Evolutionary conservation across 2,797 vertebrate species (phyloP).

Genomic region (Etheostoma perlongum): DNA sequence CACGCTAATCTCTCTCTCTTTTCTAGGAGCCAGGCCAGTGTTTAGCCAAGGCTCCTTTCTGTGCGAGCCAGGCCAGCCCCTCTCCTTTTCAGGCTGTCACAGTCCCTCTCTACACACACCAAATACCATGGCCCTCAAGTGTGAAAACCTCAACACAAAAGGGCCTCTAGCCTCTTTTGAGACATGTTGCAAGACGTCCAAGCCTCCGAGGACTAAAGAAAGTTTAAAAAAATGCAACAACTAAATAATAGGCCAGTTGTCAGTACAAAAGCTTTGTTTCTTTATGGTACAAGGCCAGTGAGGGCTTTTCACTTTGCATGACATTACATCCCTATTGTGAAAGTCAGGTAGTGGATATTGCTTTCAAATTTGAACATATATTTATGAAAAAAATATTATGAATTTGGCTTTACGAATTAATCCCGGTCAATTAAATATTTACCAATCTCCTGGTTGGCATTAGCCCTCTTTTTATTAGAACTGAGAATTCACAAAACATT

Average conservation of each 20-base stretch:
- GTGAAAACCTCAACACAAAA: constrained; percentile 84
- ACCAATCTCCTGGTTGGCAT: constrained; percentile 64
- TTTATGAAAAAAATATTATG: constrained; percentile 71
- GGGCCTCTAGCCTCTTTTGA: constrained; percentile 78
- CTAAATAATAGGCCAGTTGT: constrained; percentile 76
- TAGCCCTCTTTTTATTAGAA: constrained; percentile 54
- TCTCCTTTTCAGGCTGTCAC: constrained; percentile 74
- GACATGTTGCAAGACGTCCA: constrained; percentile 77
- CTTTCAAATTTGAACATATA: constrained; percentile 65
- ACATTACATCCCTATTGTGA: constrained; percentile 70
- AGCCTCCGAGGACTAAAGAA: constrained; percentile 73
- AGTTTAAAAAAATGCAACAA: constrained; percentile 66
- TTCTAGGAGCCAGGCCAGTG: constrained; percentile 71
- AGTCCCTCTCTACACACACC: constrained; percentile 70
- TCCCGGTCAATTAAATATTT: constrained; percentile 66
- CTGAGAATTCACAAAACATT: constrained; percentile 46
- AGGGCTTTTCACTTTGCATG: constrained; percentile 75
- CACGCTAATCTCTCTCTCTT: constrained; percentile 79
- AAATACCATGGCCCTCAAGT: constrained; percentile 80
- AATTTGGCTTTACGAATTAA: constrained; percentile 55
- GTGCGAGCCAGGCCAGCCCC: constrained; percentile 63
- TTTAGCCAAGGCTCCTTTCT: constrained; percentile 77
- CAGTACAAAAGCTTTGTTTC: constrained; percentile 70
- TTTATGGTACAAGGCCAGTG: constrained; percentile 66
- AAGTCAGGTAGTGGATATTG: constrained; percentile 53